Evolutionary conservation across 2,888 invertebrate species (phyloP).

Genomic region (Parnassius glacialis): DNA sequence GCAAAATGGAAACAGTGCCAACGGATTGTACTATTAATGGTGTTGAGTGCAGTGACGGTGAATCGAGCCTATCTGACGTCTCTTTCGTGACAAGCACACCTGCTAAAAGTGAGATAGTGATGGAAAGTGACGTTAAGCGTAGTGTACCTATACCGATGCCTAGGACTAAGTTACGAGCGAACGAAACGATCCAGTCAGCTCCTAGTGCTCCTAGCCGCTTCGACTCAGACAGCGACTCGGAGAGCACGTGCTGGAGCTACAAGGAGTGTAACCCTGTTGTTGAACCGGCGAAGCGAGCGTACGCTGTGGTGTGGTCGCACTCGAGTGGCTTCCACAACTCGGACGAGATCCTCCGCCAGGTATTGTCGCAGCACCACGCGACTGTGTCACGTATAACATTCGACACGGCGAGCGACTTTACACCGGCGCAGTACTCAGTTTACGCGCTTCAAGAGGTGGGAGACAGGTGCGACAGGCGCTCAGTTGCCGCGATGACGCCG

Average conservation of each 20-base stretch:
- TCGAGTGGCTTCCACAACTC: constrained; percentile 73
- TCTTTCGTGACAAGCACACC: constrained; percentile 65
- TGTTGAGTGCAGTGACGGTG: constrained; percentile 53
- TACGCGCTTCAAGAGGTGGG: constrained; percentile 72
- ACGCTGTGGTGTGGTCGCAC: constrained; percentile 70
- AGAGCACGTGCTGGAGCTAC: constrained; percentile 75
- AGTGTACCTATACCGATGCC: constrained; percentile 57
- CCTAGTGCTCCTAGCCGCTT: background rate
- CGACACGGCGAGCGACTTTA: constrained; percentile 65
- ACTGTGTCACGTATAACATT: constrained; percentile 64
- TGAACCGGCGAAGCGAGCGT: constrained; percentile 46
- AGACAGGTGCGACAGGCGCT: constrained; percentile 62
- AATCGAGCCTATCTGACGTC: constrained; percentile 53
- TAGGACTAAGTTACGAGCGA: constrained; percentile 40
- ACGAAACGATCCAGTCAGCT: constrained; percentile 40
- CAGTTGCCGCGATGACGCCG: constrained; percentile 71
- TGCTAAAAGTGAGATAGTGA: constrained; percentile 42
- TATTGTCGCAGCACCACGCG: constrained; percentile 60
- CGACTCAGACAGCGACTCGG: constrained; percentile 64
- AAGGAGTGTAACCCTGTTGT: constrained; percentile 63
- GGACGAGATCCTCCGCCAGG: constrained; percentile 60
- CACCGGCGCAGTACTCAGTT: constrained; percentile 59
- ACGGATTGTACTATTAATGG: constrained; percentile 33
- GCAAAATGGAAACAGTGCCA: constrained; percentile 29
- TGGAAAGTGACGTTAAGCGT: constrained; percentile 38